Conservation (phyloP, 2,797 vertebrate genomes). For the Alauda arvensis region DNA sequence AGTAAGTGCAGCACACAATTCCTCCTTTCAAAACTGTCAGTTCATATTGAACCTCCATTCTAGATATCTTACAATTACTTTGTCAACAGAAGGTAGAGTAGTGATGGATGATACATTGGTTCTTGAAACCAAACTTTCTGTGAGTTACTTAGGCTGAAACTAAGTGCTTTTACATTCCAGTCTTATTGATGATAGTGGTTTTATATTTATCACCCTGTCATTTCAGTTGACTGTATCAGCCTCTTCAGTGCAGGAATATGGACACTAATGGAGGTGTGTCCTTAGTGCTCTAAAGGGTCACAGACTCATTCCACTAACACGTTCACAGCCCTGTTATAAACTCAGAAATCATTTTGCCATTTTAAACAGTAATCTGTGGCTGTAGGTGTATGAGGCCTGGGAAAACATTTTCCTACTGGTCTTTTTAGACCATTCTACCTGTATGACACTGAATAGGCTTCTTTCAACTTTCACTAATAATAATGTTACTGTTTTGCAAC, state of each 20-base stretch:
- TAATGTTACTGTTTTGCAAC: constrained; percentile 75
- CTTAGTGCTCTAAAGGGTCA: constrained; percentile 76
- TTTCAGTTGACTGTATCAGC: constrained; percentile 81
- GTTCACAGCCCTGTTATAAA: constrained; percentile 63
- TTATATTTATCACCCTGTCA: constrained; percentile 89
- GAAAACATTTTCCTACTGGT: constrained; percentile 64
- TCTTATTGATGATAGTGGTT: constrained; percentile 85
- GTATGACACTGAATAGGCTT: constrained; percentile 61
- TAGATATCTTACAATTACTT: constrained; percentile 84
- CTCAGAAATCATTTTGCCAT: constrained; percentile 62
- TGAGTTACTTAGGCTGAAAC: constrained; percentile 85
- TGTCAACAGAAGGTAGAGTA: constrained; percentile 80
- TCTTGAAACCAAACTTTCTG: constrained; percentile 84
- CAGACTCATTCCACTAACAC: constrained; percentile 72
- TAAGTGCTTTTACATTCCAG: constrained; percentile 87
- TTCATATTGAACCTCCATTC: constrained; percentile 80
- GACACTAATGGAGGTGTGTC: constrained; percentile 86
- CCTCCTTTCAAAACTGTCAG: constrained; percentile 85
- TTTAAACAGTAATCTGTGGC: constrained; percentile 61
- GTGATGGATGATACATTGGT: constrained; percentile 81
- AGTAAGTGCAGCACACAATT: constrained; percentile 83
- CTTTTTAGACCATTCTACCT: constrained; percentile 72
- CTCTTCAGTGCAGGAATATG: constrained; percentile 75
- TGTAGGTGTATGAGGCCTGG: constrained; percentile 55
- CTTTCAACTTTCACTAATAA: constrained; percentile 73